Percentiles rank a stretch among this genome's conserved stretches.
phyloP scores from a whole-genome alignment of 2,888 invertebrate genomes.

The Leptopilina drosophilae region DNA sequence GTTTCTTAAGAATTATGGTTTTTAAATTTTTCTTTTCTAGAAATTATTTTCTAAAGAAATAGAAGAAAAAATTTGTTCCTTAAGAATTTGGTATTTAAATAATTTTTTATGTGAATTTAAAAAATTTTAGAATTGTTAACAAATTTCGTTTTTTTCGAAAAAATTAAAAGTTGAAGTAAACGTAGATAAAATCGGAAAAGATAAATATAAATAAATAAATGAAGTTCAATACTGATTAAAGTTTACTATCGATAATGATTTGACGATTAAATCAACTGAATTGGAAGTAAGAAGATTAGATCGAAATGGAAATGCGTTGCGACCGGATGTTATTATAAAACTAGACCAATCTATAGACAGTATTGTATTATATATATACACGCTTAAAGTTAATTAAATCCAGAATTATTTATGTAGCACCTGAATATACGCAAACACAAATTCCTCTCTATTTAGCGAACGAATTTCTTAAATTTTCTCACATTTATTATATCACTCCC shows the following conservation, averaged over 20 bases:
- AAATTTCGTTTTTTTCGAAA: too few relatives aligned
- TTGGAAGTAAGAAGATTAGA: conserved; percentile 5
- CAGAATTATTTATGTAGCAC: not conserved
- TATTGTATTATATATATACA: not conserved
- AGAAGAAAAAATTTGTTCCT: too few relatives aligned
- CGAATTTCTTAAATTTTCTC: conserved; percentile 10
- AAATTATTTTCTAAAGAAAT: too few relatives aligned
- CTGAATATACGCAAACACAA: not conserved
- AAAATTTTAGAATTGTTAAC: too few relatives aligned
- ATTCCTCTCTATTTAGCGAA: not conserved
- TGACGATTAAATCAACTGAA: not conserved
- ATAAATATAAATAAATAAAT: too few relatives aligned
- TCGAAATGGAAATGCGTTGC: conserved; percentile 3
- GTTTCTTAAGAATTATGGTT: too few relatives aligned
- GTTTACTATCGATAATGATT: too few relatives aligned
- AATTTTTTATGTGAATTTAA: too few relatives aligned
- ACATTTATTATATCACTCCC: conserved; percentile 8
- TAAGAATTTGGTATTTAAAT: too few relatives aligned
- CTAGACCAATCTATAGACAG: not conserved
- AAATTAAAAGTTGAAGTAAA: too few relatives aligned
- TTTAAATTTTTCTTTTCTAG: too few relatives aligned
- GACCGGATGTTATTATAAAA: conserved; percentile 12
- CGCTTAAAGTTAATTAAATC: not conserved
- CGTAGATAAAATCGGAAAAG: too few relatives aligned
- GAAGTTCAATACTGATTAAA: not conserved